These are phyloP conservation scores for Mus minutoides DNA, from an alignment of 2,797 vertebrate genomes.

Conservation along the genomic window DNA sequence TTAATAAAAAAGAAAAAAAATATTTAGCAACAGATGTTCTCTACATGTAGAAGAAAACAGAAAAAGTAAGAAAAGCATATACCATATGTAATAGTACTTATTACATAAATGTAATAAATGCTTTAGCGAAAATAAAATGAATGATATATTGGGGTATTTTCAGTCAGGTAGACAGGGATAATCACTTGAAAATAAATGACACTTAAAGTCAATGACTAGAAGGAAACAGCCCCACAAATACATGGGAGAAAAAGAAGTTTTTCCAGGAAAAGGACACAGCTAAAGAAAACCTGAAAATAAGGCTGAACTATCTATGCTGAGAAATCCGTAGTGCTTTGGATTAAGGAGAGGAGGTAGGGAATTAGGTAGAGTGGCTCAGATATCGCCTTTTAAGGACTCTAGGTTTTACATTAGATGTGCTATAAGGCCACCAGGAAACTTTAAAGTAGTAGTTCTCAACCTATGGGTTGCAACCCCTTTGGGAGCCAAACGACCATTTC, in stretches of 20 bases:
- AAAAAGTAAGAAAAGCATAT: not conserved
- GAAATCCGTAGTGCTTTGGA: not conserved
- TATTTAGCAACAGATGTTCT: too few relatives aligned
- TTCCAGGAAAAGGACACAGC: not conserved
- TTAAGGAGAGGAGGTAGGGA: not conserved
- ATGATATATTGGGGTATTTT: not conserved
- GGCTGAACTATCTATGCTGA: not conserved
- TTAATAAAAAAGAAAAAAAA: too few relatives aligned
- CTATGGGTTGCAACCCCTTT: not conserved
- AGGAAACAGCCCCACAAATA: not conserved
- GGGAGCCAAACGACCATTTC: not conserved
- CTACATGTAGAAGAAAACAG: not conserved
- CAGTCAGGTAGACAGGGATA: not conserved
- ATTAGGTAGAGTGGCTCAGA: not conserved
- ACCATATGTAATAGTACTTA: not conserved
- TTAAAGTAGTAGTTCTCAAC: not conserved
- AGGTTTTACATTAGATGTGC: not conserved
- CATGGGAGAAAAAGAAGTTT: not conserved
- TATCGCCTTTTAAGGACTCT: not conserved
- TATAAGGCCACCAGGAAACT: not conserved
- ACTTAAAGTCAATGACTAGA: not conserved
- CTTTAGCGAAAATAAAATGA: constrained; percentile 6
- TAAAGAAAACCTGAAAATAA: not conserved
- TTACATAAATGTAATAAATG: not conserved
- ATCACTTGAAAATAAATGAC: not conserved